Percentiles rank a stretch among this genome's conserved stretches.
Evolutionary conservation across 2,797 vertebrate genomes (phyloP).

Genomic region (Parauchenoglanis punctatus): DNA sequence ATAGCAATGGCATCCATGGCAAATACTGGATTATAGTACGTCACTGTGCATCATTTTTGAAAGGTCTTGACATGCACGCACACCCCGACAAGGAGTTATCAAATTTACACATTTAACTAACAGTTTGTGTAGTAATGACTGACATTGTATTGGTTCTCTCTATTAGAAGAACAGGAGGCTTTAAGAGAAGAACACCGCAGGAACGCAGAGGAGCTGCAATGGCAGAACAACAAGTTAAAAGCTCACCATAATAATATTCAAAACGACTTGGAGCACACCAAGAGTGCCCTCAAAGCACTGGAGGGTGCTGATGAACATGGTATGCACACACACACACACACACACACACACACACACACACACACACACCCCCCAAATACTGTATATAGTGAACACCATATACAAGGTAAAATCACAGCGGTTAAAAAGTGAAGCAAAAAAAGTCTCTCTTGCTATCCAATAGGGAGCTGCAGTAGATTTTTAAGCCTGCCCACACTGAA

Average conservation of each 20-base stretch:
- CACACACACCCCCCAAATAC: not conserved
- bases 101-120: not conserved
- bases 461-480: not conserved
- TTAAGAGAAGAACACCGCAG: constrained; percentile 74
- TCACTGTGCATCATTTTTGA: not conserved
- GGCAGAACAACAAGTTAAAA: constrained; percentile 74
- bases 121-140: not conserved
- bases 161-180: constrained; percentile 77
- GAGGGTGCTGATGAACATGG: constrained; percentile 80
- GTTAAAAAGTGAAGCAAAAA: not conserved
- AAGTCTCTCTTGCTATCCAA: not conserved
- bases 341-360: not conserved
- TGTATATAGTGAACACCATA: not conserved
- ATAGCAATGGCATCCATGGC: not conserved
- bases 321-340: constrained; percentile 56
- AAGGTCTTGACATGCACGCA: not conserved
- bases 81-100: not conserved
- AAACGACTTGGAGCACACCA: constrained; percentile 78
- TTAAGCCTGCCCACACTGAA: not conserved
- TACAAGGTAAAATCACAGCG: not conserved
- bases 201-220: constrained; percentile 70
- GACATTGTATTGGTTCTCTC: constrained; percentile 8
- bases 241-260: constrained; percentile 73
- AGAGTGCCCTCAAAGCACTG: constrained; percentile 72
- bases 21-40: not conserved